Base-by-base conservation (phyloP, 1,140 invertebrate species). In the Saccostrea cuccullata region DNA sequence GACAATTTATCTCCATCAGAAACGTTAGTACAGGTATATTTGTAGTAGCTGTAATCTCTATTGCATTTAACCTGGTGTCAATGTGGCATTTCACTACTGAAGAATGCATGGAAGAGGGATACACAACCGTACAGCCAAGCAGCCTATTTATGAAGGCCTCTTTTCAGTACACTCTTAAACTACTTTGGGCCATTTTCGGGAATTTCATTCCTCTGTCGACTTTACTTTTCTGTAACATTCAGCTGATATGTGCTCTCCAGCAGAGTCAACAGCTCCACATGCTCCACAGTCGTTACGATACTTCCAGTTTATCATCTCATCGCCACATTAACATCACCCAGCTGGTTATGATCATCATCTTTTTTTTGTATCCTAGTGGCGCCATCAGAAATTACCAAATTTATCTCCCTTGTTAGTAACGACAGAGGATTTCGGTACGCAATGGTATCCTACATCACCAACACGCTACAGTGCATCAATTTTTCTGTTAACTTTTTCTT, bases 321-420 rank as follows among this genome's bases (percentile, higher is more conserved):
- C 73, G 90, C 47, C 47, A 92, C 20, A 93, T 94, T 0, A 94
- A 92, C 40, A 91, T 94, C 20, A 94, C 93, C 11, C n/a, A n/a
- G n/a, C 88, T 94, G 3, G 88, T 94, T 47, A 90, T 91, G 13
- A 94, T 94, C 26, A 92, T 94, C 36, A 90, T 94, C 11, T 89
- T 93, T 36, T 94, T 94, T 86, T 91, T 93, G n/a, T 73, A 87
- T 93, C 13, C 90, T 94, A 0, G 93, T 94, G 0, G 93, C 93
- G 0, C 93, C 93, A 0, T 93, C 92, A 26, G 93, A 94, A 87
- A 91, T 93, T 20, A 89, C 91, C 17, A 93, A 94, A 84, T 92
- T 92, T 64, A 89, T 93, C 13, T 91, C 91, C 13, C 89, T 91
- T 12, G 82, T 93, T 3, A 40, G 84, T 17, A 85, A 64, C 15